A percentile compares a stretch with the other conserved stretches of the same genome.
Evolutionary conservation across 2,888 invertebrate species (phyloP).

Genomic region (Gisinianus flammeolus): DNA sequence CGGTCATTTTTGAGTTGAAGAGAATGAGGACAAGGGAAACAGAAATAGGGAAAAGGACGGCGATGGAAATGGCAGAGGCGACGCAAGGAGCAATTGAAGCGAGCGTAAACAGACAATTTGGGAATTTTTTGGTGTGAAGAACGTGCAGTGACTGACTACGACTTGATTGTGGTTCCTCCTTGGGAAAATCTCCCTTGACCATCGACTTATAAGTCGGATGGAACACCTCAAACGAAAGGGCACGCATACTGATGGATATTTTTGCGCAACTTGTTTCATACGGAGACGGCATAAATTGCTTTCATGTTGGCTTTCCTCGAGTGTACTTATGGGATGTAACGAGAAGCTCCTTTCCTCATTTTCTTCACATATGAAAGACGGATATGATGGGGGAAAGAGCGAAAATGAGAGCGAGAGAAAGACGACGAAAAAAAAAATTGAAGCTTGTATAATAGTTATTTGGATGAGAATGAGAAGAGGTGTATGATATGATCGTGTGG

Average conservation of each 20-base stretch:
- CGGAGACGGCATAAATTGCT: slow-evolving; percentile 22
- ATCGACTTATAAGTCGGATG: slow-evolving; percentile 8
- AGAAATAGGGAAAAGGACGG: neutral
- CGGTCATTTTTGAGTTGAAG: neutral
- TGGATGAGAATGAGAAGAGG: slow-evolving; percentile 10
- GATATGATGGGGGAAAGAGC: neutral
- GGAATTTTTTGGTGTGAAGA: slow-evolving; percentile 35
- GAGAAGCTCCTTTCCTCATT: slow-evolving; percentile 16
- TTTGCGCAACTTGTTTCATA: neutral
- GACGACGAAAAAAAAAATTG: neutral
- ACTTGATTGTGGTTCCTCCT: slow-evolving; percentile 31
- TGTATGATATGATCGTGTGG: slow-evolving; percentile 30
- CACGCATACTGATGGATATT: slow-evolving; percentile 27
- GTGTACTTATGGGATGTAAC: slow-evolving; percentile 20
- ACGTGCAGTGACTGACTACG: slow-evolving; percentile 44
- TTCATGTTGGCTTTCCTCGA: slow-evolving; percentile 13
- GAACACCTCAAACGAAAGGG: slow-evolving; percentile 32
- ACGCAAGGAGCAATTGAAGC: neutral
- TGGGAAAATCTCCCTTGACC: slow-evolving; percentile 42
- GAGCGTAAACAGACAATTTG: slow-evolving; percentile 46
- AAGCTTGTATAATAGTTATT: neutral
- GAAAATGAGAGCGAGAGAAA: slow-evolving; percentile 14
- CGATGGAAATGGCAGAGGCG: neutral
- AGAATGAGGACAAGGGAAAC: neutral
- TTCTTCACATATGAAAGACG: slow-evolving; percentile 14